phyloP scores from a whole-genome alignment of 1,140 invertebrate genomes.

The Papilio aristodemus region DNA sequence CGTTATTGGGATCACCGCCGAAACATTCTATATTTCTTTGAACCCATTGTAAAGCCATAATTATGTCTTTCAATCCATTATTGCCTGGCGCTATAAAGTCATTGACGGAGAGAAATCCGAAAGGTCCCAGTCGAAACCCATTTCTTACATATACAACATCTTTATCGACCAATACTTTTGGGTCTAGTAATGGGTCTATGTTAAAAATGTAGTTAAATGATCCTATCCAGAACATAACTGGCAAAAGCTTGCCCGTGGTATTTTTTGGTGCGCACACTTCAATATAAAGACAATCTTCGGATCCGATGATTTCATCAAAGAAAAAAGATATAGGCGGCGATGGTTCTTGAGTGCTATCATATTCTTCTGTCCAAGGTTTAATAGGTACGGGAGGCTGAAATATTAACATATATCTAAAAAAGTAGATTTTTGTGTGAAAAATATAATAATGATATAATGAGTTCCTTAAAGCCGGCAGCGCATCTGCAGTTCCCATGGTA shows the following conservation, averaged over 20 bases:
- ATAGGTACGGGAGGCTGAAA: slow-evolving; percentile 60
- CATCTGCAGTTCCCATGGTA: too few relatives aligned
- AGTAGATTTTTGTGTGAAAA: background rate
- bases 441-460: too few relatives aligned
- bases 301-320: slow-evolving; percentile 44
- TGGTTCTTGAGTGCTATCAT: slow-evolving; percentile 59
- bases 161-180: slow-evolving; percentile 54
- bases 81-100: slow-evolving; percentile 80
- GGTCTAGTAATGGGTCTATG: slow-evolving; percentile 53
- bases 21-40: slow-evolving; percentile 82
- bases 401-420: background rate
- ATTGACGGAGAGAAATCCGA: slow-evolving; percentile 69
- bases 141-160: slow-evolving; percentile 65
- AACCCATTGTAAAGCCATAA: slow-evolving; percentile 82
- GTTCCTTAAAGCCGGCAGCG: too few relatives aligned
- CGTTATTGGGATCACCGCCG: slow-evolving; percentile 82
- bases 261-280: slow-evolving; percentile 58
- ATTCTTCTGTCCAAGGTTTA: slow-evolving; percentile 53
- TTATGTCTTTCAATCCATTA: slow-evolving; percentile 83
- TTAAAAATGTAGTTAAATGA: slow-evolving; percentile 49
- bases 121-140: slow-evolving; percentile 62
- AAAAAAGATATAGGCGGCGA: slow-evolving; percentile 42
- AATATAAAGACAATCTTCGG: slow-evolving; percentile 69
- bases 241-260: slow-evolving; percentile 54
- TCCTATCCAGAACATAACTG: slow-evolving; percentile 74